Evolutionary conservation across 2,797 vertebrate genomes (phyloP).

Genomic region (Cuculus canorus): DNA sequence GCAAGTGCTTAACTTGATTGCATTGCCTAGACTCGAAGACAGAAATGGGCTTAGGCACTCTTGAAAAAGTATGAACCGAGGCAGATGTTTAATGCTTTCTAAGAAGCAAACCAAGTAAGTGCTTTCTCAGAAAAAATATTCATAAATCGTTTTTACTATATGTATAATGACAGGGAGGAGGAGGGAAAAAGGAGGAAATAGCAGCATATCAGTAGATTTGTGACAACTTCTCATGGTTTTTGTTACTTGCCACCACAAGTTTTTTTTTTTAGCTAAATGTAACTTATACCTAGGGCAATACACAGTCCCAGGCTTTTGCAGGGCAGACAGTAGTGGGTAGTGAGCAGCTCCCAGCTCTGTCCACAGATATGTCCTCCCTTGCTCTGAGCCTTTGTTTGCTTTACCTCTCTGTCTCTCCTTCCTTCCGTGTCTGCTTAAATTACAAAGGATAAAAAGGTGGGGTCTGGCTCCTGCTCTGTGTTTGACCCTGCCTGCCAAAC

Average conservation of each 20-base stretch:
- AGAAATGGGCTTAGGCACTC: background rate
- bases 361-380: background rate
- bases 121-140: background rate
- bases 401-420: background rate
- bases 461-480: background rate
- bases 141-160: background rate
- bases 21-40: background rate
- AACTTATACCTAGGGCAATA: background rate
- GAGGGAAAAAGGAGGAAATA: background rate
- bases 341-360: background rate
- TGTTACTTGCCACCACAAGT: too few relatives aligned
- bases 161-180: background rate
- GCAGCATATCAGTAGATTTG: background rate
- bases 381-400: background rate
- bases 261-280: background rate
- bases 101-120: background rate
- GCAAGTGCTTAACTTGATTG: conserved; percentile 5
- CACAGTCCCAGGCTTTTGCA: background rate
- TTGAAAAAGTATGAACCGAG: background rate
- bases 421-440: background rate
- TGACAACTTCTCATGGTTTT: background rate
- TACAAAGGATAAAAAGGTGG: background rate
- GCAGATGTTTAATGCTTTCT: conserved; percentile 1
- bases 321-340: background rate
- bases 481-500: background rate